Evolutionary conservation across 2,797 vertebrate species (phyloP).

Genomic region (Propithecus deckenii): DNA sequence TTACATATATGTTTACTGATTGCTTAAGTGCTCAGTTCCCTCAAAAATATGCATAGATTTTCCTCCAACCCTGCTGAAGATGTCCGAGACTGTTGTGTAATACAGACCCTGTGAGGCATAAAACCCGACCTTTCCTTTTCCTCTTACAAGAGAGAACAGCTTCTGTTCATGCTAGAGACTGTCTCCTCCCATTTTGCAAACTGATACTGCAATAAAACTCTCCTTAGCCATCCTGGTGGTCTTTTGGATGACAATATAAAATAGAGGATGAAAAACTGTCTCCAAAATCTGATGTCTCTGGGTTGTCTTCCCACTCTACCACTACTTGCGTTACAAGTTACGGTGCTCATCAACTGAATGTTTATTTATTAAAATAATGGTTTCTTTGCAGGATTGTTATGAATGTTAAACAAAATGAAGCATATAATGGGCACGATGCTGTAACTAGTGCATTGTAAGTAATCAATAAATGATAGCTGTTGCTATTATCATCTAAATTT

Average conservation of each 20-base stretch:
- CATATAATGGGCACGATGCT: neutral
- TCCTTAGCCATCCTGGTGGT: neutral
- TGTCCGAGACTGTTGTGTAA: neutral
- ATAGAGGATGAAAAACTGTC: neutral
- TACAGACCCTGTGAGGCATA: neutral
- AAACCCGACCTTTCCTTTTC: neutral
- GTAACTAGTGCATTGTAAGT: neutral
- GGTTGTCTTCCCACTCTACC: neutral
- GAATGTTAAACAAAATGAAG: neutral
- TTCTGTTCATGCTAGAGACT: neutral
- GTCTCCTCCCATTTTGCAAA: neutral
- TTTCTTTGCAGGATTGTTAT: neutral
- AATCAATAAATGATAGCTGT: neutral
- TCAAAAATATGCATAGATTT: neutral
- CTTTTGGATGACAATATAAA: neutral
- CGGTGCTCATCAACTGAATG: neutral
- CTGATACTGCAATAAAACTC: neutral
- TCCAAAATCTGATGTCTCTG: neutral
- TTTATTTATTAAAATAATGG: neutral
- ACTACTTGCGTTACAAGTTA: neutral
- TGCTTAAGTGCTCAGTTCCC: neutral
- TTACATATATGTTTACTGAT: neutral
- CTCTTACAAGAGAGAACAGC: neutral
- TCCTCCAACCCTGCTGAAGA: neutral
- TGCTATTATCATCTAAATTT: neutral